phyloP scores from a whole-genome alignment of 2,888 invertebrate genomes.

The Allygus modestus region DNA sequence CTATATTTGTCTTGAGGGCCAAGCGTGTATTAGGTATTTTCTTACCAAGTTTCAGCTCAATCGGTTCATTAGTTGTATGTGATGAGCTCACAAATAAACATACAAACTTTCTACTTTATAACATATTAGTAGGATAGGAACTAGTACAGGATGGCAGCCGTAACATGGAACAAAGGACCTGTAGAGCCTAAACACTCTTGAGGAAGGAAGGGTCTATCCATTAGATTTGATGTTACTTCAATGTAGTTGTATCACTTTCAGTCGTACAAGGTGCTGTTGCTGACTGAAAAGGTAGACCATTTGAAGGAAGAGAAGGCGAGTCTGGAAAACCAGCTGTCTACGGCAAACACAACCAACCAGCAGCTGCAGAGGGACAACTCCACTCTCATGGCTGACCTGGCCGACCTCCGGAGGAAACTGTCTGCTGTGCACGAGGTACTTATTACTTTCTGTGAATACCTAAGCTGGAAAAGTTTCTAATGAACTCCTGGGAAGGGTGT shows the following conservation, averaged over 20 bases:
- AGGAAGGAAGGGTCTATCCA: too few relatives aligned
- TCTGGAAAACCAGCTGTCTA: constrained; percentile 62
- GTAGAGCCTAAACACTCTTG: too few relatives aligned
- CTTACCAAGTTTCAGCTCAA: too few relatives aligned
- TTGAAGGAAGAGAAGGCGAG: constrained; percentile 63
- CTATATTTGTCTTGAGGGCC: too few relatives aligned
- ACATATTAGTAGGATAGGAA: too few relatives aligned
- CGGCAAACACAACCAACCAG: constrained; percentile 47
- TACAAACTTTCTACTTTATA: too few relatives aligned
- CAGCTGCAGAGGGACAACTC: constrained; percentile 65
- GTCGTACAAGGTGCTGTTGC: constrained; percentile 61
- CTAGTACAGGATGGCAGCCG: too few relatives aligned
- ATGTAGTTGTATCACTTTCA: constrained; percentile 30
- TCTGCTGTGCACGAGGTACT: constrained; percentile 63
- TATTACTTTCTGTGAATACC: background rate
- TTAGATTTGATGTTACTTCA: too few relatives aligned
- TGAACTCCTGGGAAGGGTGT: background rate
- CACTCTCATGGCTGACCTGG: constrained; percentile 62
- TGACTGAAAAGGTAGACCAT: constrained; percentile 64
- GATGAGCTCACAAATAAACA: too few relatives aligned
- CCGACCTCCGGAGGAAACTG: constrained; percentile 63
- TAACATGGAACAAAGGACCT: too few relatives aligned
- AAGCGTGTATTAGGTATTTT: too few relatives aligned
- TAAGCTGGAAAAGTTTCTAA: background rate
- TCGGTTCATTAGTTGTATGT: too few relatives aligned